These are phyloP conservation scores for Stratiomys singularior DNA, from an alignment of 2,888 invertebrate species.

Conservation along the genomic window DNA sequence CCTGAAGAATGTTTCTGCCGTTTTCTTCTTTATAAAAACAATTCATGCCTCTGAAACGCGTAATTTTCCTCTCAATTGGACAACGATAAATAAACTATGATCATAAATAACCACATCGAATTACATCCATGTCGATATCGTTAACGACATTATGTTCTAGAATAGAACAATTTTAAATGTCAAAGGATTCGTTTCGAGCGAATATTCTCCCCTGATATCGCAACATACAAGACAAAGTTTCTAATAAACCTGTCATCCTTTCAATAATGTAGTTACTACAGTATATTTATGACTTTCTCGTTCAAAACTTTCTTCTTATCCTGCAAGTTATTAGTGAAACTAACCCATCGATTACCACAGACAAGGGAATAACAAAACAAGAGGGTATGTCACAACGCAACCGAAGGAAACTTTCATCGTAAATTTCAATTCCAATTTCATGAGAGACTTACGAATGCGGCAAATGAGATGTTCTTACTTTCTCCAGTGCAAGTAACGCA, in stretches of 20 bases:
- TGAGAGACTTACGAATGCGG: neutral
- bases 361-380: slow-evolving; percentile 37
- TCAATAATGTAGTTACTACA: slow-evolving; percentile 25
- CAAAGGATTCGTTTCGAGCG: slow-evolving; percentile 21
- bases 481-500: neutral
- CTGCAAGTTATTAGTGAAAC: slow-evolving; percentile 41
- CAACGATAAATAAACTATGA: neutral
- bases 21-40: too few species aligned
- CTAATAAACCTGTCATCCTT: slow-evolving; percentile 38
- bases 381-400: slow-evolving; percentile 39
- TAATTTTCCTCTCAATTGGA: neutral
- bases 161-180: slow-evolving; percentile 7
- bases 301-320: slow-evolving; percentile 34
- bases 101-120: neutral
- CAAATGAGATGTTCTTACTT: neutral
- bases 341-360: slow-evolving; percentile 48
- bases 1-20: too few species aligned
- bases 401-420: slow-evolving; percentile 27
- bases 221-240: slow-evolving; percentile 18
- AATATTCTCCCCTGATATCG: neutral
- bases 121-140: neutral
- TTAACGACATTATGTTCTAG: neutral
- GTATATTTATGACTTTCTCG: slow-evolving; percentile 26
- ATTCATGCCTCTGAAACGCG: too few species aligned
- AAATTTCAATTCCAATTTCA: slow-evolving; percentile 46